Base-by-base conservation (phyloP, 2,888 invertebrate genomes). In the Cantharis lateralis region DNA sequence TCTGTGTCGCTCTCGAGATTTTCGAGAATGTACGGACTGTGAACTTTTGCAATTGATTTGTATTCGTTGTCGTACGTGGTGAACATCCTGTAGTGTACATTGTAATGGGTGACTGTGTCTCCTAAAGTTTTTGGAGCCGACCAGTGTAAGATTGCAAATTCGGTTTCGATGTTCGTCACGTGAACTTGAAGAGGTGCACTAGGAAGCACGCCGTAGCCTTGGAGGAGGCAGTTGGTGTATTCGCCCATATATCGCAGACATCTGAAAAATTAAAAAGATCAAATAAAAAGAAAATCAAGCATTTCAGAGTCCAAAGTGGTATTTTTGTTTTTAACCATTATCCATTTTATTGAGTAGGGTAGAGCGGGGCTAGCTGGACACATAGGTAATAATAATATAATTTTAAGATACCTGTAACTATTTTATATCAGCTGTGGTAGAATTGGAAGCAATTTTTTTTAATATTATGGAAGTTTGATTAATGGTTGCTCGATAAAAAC, bases 181-280 rank as follows among this genome's bases (percentile, higher is more conserved):
- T 92, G 92, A 2, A 95, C 89, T 70, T 91, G 90, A 0, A 91
- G 91, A 0, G 96, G 96, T 0, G 93, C 90, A 26, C 94, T 93
- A 0, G 96, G 94, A 1, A 96, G 89, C 0, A 95, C 95, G 0
- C 95, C 95, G 87, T 96, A 96, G 15, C 95, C 95, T 88, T 95
- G 94, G 80, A 96, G 91, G 18, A 96, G 90, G 85, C 96, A 96
- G 89, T 93, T 95, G 63, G 93, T 93, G 88, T 95, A 95, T 63
- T 94, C 93, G 7, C 91, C 91, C 94, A 96, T 95, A 88, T 93
- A 95, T 76, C 94, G 93, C 76, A 96, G 90, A 86, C 96, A 96
- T 85, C 93, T 93, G 83, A 48, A 84, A 83, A 26, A 13, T 4
- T 1, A 13, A 13, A 13, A 32, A 13, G 4, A 32, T n/a, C 0